Conservation (phyloP, 2,797 vertebrate genomes). For the Crypturellus tataupa region DNA sequence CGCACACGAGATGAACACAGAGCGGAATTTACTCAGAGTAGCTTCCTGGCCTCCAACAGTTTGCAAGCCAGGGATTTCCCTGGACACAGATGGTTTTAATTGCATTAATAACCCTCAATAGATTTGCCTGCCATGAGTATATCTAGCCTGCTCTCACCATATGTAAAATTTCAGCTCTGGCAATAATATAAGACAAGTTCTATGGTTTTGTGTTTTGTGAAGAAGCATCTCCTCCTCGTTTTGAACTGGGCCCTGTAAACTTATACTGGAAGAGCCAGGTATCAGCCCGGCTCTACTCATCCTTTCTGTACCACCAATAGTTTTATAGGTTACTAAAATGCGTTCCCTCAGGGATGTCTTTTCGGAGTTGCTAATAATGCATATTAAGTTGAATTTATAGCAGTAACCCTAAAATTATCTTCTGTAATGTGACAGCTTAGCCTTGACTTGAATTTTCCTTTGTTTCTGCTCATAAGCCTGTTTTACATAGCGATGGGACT, state of each 20-base stretch:
- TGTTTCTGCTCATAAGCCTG: neutral
- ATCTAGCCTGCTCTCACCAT: neutral
- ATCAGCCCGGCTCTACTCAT: neutral
- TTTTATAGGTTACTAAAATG: neutral
- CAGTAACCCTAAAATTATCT: neutral
- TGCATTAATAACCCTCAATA: conserved; percentile 4
- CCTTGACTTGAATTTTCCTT: neutral
- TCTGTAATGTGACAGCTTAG: neutral
- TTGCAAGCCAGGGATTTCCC: neutral
- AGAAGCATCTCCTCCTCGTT: neutral
- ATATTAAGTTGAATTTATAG: neutral
- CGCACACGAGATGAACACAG: neutral
- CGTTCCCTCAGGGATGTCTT: neutral
- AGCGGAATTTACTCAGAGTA: neutral
- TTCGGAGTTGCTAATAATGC: neutral
- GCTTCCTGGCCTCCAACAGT: neutral
- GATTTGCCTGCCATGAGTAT: neutral
- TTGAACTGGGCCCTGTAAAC: neutral
- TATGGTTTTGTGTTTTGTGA: neutral
- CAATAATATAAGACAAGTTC: neutral
- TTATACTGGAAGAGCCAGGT: neutral
- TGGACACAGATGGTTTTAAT: conserved; percentile 40
- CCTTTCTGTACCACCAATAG: neutral
- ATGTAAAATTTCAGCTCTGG: neutral
- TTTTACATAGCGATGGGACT: neutral